Evolutionary conservation across 2,113 vertebrate genomes (phyloP).

Genomic region (Pogona vitticeps): DNA sequence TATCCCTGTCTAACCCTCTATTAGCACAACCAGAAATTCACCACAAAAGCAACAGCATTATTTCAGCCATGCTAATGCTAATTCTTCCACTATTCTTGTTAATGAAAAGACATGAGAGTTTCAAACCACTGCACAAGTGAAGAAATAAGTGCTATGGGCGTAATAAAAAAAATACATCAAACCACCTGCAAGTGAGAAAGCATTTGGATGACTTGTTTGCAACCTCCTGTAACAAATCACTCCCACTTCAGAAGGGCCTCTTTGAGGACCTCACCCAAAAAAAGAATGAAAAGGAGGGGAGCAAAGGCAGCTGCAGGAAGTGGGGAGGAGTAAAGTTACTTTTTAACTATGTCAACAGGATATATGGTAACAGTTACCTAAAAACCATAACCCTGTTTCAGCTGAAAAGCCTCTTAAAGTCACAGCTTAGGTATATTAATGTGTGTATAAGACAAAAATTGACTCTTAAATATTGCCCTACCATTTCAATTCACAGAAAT

Average conservation of each 20-base stretch:
- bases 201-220: neutral
- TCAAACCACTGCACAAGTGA: conserved; percentile 17
- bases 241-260: conserved; percentile 22
- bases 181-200: conserved; percentile 30
- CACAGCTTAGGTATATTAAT: neutral
- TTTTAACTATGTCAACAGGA: neutral
- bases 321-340: neutral
- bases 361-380: neutral
- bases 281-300: no score
- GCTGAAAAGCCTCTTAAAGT: neutral
- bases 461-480: neutral
- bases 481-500: neutral
- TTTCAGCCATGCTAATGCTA: neutral
- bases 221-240: conserved; percentile 14
- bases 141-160: conserved; percentile 6
- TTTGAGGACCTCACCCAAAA: neutral
- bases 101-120: neutral
- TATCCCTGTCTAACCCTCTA: neutral
- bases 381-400: neutral
- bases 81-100: neutral
- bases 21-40: neutral
- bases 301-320: neutral
- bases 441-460: neutral
- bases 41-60: neutral
- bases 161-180: conserved; percentile 53